Evolutionary conservation across 1,140 invertebrate species (phyloP), one percentile per base, ranked within the genome.

Genomic region (Ericerus pela): DNA sequence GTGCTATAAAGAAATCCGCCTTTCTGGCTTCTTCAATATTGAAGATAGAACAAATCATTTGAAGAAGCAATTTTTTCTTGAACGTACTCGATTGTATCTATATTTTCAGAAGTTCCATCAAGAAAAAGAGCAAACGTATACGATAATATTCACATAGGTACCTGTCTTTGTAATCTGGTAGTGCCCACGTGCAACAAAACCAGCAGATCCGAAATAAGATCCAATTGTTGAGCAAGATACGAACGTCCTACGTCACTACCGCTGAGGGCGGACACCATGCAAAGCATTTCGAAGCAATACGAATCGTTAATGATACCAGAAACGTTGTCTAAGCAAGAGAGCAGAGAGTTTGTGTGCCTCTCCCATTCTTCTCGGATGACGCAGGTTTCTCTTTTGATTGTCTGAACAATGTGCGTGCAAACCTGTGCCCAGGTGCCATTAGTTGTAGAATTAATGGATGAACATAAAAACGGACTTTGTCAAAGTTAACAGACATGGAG

Each of bases 211-310:
- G 79, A 76, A 0, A 96, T 71, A 8, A 97, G 67, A 28, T 81
- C 84, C 27, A 81, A 79, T 64, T 95, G 89, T 64, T 93, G 87
- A 0, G 91, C 88, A 3, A 97, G 71, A 70, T 96, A 94, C 10
- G 81, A 79, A 28, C 91, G 74, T 0, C 93, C 93, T 0, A 95
- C 89, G 0, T 80, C 76, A 59, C 90, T 95, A 2, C 93, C 93
- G 61, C 88, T 94, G n/a, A 96, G 69, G 0, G 94, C 92, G 58
- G 95, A 68, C 16, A 84, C 92, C 80, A 96, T 88, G 1, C 89
- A 95, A 6, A 97, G 71, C 87, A 97, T 92, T 73, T 97, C 92
- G 69, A 97, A 97, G 72, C 92, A 96, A 66, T 96, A 96, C 8
- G 88, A 90, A 72, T 96, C 93, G 2, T 82, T 72, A 47, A 75